Evolutionary conservation across 2,797 vertebrate genomes (phyloP).

Genomic region (Falco peregrinus): DNA sequence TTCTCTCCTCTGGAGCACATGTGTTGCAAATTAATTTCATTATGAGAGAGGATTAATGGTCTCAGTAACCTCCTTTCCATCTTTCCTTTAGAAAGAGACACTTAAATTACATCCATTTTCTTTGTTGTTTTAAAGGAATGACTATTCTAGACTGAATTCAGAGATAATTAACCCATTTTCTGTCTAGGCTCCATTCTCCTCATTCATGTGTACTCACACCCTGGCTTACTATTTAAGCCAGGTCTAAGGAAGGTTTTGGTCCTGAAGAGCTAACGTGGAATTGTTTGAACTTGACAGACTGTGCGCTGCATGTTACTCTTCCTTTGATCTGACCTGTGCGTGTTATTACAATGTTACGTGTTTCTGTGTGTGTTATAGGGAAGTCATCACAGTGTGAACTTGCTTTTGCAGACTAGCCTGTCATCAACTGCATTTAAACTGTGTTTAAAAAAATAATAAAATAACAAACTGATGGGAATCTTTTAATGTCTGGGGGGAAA

Average conservation of each 20-base stretch:
- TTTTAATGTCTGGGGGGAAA: background rate
- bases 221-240: background rate
- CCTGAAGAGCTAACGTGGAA: background rate
- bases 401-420: background rate
- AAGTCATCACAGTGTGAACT: background rate
- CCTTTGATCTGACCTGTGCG: background rate
- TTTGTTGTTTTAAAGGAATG: conserved; percentile 32
- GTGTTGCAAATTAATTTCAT: conserved; percentile 51
- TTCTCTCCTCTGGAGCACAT: conserved; percentile 36
- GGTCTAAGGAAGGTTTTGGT: background rate
- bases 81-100: background rate
- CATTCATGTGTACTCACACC: background rate
- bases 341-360: background rate
- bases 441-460: background rate
- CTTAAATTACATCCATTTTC: background rate
- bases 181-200: background rate
- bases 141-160: conserved; percentile 6
- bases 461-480: background rate
- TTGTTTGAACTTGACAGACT: background rate
- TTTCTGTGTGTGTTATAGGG: background rate
- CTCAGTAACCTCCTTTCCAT: conserved; percentile 17
- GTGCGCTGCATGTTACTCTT: background rate
- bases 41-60: conserved; percentile 35
- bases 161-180: background rate
- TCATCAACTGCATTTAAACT: background rate